phyloP scores from a whole-genome alignment of 1,140 invertebrate genomes.

The honey bee (Apis mellifera) region Amel_HAv3.1 CM009931.2:13571001-13571500 shows the following conservation, averaged over 20 bases:
- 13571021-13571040: slow-evolving; percentile 60
- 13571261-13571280: slow-evolving; percentile 30
- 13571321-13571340: neutral
- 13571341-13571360: neutral
- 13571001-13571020: slow-evolving; percentile 54
- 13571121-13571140: slow-evolving; percentile 36
- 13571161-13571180: slow-evolving; percentile 19
- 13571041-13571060: slow-evolving; percentile 51
- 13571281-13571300: neutral
- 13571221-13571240: slow-evolving; percentile 47
- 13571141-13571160: slow-evolving; percentile 9
- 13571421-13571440: no score
- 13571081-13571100: slow-evolving; percentile 73
- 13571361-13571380: no score
- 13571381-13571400: no score
- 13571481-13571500: no score
- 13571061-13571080: slow-evolving; percentile 71
- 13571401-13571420: no score
- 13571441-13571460: no score
- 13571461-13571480: no score
- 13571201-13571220: slow-evolving; percentile 56
- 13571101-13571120: slow-evolving; percentile 59
- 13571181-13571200: slow-evolving; percentile 47
- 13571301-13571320: neutral
- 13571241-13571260: slow-evolving; percentile 57